Evolutionary conservation across 2,888 invertebrate species (phyloP).

Genomic region (Noctua pronuba): DNA sequence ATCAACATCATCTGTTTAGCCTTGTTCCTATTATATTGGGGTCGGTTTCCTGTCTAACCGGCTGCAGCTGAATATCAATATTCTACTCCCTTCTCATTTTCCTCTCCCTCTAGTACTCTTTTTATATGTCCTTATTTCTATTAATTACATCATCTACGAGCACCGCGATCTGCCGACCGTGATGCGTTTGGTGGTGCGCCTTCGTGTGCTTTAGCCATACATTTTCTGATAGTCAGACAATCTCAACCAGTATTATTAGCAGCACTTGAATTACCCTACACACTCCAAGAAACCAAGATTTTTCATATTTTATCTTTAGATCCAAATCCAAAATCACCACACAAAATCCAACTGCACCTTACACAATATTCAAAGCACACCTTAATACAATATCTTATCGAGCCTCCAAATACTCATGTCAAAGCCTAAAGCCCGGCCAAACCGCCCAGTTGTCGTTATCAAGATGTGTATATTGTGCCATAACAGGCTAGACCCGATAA

Average conservation of each 20-base stretch:
- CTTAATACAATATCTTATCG: conserved; percentile 60
- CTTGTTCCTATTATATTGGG: background rate
- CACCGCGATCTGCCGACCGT: no score
- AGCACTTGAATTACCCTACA: background rate
- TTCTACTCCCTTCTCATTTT: background rate
- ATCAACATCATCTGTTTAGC: background rate
- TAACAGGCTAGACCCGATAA: conserved; percentile 57
- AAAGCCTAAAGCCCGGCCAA: conserved; percentile 55
- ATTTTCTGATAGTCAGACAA: background rate
- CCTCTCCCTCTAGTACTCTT: background rate
- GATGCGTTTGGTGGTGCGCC: no score
- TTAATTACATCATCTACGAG: background rate
- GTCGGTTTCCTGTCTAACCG: background rate
- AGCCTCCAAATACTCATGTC: conserved; percentile 63
- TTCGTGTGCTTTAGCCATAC: background rate
- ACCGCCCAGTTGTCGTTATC: conserved; percentile 59
- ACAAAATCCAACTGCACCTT: conserved; percentile 18
- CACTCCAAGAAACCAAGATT: background rate
- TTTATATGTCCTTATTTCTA: no score
- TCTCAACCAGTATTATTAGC: background rate
- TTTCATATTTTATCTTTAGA: background rate
- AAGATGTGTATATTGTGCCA: conserved; percentile 66
- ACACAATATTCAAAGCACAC: conserved; percentile 54
- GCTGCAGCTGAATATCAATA: background rate
- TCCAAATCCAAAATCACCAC: conserved; percentile 1